phyloP scores from a whole-genome alignment of 2,113 vertebrate species.

The Ornithorhynchus anatinus region DNA sequence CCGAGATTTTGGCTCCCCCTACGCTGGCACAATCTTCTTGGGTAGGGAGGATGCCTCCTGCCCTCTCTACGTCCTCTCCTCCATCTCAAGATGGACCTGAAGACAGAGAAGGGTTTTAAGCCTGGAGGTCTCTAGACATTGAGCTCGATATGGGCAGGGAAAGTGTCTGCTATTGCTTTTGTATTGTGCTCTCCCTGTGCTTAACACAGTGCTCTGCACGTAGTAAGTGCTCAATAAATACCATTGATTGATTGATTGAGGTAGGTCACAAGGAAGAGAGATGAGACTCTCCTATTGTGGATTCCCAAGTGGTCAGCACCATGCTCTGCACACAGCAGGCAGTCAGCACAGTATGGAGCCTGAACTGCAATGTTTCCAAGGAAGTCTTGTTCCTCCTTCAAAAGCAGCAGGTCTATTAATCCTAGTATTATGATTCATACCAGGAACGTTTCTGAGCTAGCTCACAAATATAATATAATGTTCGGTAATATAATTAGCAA shows the following conservation, averaged over 20 bases:
- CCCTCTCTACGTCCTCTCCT: not conserved
- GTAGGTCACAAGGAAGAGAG: not conserved
- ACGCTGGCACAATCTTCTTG: too few relatives aligned
- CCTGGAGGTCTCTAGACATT: too few relatives aligned
- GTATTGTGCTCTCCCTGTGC: too few relatives aligned
- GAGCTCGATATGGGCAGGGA: too few relatives aligned
- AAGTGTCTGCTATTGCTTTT: too few relatives aligned
- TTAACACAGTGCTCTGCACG: too few relatives aligned
- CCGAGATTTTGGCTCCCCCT: too few relatives aligned
- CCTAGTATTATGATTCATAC: slow-evolving; percentile 48
- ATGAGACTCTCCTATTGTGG: not conserved
- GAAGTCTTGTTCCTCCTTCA: slow-evolving; percentile 11
- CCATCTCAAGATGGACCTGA: not conserved
- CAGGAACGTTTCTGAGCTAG: slow-evolving; percentile 45
- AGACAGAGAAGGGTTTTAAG: not conserved
- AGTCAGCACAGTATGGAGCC: not conserved
- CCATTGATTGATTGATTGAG: too few relatives aligned
- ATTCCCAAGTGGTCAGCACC: not conserved
- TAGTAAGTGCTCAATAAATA: too few relatives aligned
- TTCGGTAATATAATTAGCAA: slow-evolving; percentile 58
- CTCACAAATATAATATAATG: slow-evolving; percentile 32
- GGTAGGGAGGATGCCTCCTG: not conserved
- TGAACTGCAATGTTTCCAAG: slow-evolving; percentile 33
- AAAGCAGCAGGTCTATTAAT: slow-evolving; percentile 31
- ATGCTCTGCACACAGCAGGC: not conserved